A percentile compares a stretch with the other conserved stretches of the same genome.
Evolutionary conservation across 2,113 vertebrate genomes (phyloP).

Genomic region (Sphaerodactylus townsendi): DNA sequence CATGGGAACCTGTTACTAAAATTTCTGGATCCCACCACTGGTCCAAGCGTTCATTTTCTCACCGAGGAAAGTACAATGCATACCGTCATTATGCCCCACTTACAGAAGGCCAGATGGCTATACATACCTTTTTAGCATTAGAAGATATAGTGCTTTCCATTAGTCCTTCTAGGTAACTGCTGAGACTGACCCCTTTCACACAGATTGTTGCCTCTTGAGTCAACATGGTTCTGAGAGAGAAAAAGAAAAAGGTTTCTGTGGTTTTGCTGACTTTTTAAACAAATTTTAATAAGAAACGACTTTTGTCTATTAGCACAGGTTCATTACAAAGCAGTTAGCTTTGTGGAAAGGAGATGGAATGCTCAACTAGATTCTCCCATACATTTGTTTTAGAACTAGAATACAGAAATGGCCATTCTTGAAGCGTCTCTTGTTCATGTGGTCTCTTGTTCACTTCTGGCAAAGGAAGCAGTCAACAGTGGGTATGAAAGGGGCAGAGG

Average conservation of each 20-base stretch:
- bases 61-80: too few species aligned
- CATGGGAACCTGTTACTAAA: too few species aligned
- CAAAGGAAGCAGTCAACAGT: neutral
- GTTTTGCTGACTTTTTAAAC: neutral
- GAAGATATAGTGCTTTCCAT: conserved; percentile 92
- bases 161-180: conserved; percentile 94
- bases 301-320: neutral
- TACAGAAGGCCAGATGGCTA: neutral
- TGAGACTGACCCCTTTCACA: conserved; percentile 95
- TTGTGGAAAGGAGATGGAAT: neutral
- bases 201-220: conserved; percentile 97
- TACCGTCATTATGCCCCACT: too few species aligned
- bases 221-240: conserved; percentile 84
- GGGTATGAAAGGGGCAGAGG: neutral
- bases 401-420: too few species aligned
- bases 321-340: neutral
- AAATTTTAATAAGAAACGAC: neutral
- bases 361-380: too few species aligned
- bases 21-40: too few species aligned
- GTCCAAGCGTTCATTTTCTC: neutral
- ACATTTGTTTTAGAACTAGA: neutral
- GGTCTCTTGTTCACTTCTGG: neutral
- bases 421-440: neutral
- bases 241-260: conserved; percentile 2
- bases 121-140: conserved; percentile 91